Conservation (phyloP, 2,113 vertebrate genomes). For the Heterocephalus glaber region DNA sequence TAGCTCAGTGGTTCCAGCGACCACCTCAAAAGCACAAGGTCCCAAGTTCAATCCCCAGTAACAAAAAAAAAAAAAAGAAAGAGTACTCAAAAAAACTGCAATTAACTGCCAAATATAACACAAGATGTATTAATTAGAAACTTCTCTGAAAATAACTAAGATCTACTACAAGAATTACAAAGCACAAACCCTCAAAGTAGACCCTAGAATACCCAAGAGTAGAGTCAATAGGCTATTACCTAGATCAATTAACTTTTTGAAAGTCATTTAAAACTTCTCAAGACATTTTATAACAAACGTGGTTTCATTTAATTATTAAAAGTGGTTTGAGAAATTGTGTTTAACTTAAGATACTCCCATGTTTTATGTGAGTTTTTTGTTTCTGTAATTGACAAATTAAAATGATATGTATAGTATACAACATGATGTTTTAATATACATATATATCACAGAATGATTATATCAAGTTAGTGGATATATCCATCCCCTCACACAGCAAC, state of each 20-base stretch:
- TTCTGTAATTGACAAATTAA: neutral
- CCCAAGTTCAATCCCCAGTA: too few species aligned
- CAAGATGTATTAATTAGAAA: neutral
- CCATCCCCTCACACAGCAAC: neutral
- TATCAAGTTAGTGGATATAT: neutral
- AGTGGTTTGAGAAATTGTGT: neutral
- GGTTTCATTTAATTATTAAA: constrained; percentile 18
- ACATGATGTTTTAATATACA: neutral
- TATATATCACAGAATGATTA: neutral
- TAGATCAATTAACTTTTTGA: neutral
- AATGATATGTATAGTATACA: neutral
- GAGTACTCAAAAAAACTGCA: neutral
- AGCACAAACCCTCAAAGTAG: neutral
- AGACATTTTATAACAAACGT: neutral
- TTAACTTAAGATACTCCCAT: neutral
- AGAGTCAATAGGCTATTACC: neutral
- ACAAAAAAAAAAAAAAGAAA: too few species aligned
- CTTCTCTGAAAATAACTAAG: neutral
- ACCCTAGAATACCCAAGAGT: neutral
- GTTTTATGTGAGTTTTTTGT: neutral
- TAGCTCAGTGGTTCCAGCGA: too few species aligned
- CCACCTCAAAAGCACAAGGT: too few species aligned
- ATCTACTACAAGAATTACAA: neutral
- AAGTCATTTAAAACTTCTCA: constrained; percentile 3
- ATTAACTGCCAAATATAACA: neutral